Evolutionary conservation across 1,140 invertebrate genomes (phyloP).

Genomic region (Sitobion miscanthi): DNA sequence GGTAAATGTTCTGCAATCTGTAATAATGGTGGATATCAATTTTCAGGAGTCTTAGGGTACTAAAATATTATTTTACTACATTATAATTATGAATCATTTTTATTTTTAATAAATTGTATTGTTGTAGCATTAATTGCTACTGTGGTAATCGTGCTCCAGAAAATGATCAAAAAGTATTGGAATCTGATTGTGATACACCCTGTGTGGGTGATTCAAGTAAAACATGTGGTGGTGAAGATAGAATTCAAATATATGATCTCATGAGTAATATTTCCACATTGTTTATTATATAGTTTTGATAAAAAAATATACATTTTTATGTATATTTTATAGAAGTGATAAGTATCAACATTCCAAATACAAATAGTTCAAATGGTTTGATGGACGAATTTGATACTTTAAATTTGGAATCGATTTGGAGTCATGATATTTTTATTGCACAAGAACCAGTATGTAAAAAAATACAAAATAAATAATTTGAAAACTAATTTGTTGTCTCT

Average conservation of each 20-base stretch:
- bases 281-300: neutral
- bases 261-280: neutral
- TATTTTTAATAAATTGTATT: constrained; percentile 44
- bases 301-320: neutral
- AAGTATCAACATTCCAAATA: too few relatives aligned
- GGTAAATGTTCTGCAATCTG: constrained; percentile 58
- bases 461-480: neutral
- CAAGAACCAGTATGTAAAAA: constrained; percentile 45
- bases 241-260: constrained; percentile 65
- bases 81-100: neutral
- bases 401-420: constrained; percentile 44
- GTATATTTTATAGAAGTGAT: neutral
- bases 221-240: constrained; percentile 87
- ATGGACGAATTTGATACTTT: constrained; percentile 27
- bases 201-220: constrained; percentile 74
- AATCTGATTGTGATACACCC: constrained; percentile 76
- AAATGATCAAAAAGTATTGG: constrained; percentile 67
- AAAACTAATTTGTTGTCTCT: neutral
- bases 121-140: constrained; percentile 84
- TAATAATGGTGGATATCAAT: constrained; percentile 51
- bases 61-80: neutral
- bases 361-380: neutral
- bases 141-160: constrained; percentile 72
- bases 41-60: constrained; percentile 44
- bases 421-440: constrained; percentile 40